Conservation (phyloP, 2,888 invertebrate species). For the Metellina segmentata region DNA sequence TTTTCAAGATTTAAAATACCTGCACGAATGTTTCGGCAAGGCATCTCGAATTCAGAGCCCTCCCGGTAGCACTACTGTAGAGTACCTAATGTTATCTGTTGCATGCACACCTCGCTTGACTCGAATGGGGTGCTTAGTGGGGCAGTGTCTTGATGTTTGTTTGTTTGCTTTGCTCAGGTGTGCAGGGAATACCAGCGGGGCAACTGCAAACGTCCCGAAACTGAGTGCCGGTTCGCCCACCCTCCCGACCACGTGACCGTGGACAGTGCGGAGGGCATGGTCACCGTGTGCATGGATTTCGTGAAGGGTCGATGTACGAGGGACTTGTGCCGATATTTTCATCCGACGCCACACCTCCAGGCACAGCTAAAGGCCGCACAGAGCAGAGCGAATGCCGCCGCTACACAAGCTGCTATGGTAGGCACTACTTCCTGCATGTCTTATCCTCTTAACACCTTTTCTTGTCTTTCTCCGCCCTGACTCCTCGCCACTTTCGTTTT, state of each 20-base stretch:
- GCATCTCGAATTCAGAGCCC: not conserved
- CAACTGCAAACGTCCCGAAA: slow-evolving; percentile 98
- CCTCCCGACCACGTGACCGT: slow-evolving; percentile 97
- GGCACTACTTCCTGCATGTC: slow-evolving; percentile 77
- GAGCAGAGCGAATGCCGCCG: slow-evolving; percentile 82
- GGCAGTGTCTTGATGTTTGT: slow-evolving; percentile 15
- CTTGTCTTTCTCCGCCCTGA: not conserved
- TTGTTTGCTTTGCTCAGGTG: slow-evolving; percentile 81
- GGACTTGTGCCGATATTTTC: slow-evolving; percentile 99
- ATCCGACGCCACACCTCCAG: slow-evolving; percentile 99
- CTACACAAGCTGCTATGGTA: slow-evolving; percentile 81
- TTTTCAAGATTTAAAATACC: too few relatives aligned
- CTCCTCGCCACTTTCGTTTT: not conserved
- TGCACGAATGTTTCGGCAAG: not conserved
- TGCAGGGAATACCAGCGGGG: slow-evolving; percentile 99
- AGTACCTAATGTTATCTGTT: not conserved
- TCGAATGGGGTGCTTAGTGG: not conserved
- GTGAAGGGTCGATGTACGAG: slow-evolving; percentile 99
- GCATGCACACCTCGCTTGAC: not conserved
- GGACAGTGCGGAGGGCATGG: slow-evolving; percentile 96
- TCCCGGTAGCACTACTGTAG: not conserved
- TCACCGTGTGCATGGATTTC: slow-evolving; percentile 99
- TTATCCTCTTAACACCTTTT: not conserved
- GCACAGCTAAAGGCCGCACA: slow-evolving; percentile 97
- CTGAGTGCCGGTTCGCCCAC: slow-evolving; percentile 99